Evolutionary conservation across 2,888 invertebrate species (phyloP), one percentile per base, ranked within the genome.

Genomic region (Nomada fucata): DNA sequence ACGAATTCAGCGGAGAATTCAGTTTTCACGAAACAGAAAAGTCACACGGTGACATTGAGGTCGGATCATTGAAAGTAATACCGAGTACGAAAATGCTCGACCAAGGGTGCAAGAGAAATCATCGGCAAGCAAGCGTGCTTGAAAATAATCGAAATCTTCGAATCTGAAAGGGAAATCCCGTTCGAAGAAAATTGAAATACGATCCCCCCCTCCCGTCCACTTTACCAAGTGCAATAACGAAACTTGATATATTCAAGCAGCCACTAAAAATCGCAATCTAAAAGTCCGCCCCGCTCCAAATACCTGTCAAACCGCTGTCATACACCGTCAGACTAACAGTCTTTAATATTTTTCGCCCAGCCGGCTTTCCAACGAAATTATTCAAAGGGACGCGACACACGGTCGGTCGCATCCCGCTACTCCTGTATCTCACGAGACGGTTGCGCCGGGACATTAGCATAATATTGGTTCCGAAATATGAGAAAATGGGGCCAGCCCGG

Each of bases 381-480:
- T 87, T 87, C 87, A 88, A 78, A 81, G 73, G 72, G 61, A 53
- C 63, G 70, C 53, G 79, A 55, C 74, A 61, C 69, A 65, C 55
- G 63, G 63, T 10, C 44, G 61, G 44, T 52, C 50, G 52, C 67
- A 57, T 63, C 67, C 29, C 60, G 73, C 75, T 82, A 68, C 71
- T 70, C 61, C 70, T 82, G 82, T 74, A 77, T 73, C 77, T 76
- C 42, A 53, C 69, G 79, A 44, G 68, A 70, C 86, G 83, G 74
- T 55, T 69, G 80, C 77, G 59, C 71, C 44, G 67, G 29, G 29
- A 20, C 85, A 91, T 91, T 92, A 91, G 89, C 92, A 91, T 91
- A 91, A 90, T 91, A 91, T 91, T 91, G 91, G 90, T 90, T 90
- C 86, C 82, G 86, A 91, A 91, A 91, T 90, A 91, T 90, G 88